These are phyloP conservation scores for Stigmatopora argus DNA, from an alignment of 2,113 vertebrate genomes.

Conservation along the genomic window DNA sequence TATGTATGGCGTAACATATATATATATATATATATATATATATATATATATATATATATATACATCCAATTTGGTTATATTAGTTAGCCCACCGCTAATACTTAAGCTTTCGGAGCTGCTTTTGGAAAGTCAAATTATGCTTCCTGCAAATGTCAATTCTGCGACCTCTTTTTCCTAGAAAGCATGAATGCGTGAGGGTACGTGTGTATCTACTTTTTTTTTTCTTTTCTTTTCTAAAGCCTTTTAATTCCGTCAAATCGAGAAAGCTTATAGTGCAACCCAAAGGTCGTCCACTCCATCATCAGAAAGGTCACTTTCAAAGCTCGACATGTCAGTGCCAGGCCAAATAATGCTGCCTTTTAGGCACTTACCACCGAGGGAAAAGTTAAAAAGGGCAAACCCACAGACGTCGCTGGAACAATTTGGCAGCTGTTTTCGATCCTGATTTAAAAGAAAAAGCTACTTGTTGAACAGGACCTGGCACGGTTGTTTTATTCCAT, in stretches of 20 bases:
- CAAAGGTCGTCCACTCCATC: conserved; percentile 3
- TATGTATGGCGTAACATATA: background rate
- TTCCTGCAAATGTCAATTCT: conserved; percentile 18
- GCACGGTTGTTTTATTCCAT: no score
- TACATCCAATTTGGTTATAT: background rate
- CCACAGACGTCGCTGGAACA: conserved; percentile 34
- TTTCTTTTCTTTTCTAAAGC: conserved; percentile 30
- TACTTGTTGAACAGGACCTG: conserved; percentile 34
- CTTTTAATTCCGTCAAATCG: conserved; percentile 28
- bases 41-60: background rate
- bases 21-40: no score
- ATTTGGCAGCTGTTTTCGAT: conserved; percentile 38
- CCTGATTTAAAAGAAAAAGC: conserved; percentile 10
- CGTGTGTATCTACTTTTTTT: conserved; percentile 14
- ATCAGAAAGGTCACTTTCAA: conserved; percentile 28
- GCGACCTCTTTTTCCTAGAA: conserved; percentile 31
- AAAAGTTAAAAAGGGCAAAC: conserved; percentile 25
- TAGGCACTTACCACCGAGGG: conserved; percentile 23
- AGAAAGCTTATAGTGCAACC: conserved; percentile 21
- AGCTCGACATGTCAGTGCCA: conserved; percentile 16
- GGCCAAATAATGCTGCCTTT: conserved; percentile 42
- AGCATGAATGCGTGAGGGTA: no score
- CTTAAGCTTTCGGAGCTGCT: conserved; percentile 10
- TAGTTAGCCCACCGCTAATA: background rate
- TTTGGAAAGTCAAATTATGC: conserved; percentile 16